Base-by-base conservation (phyloP, 2,888 invertebrate species). In the Poecilus cupreus region DNA sequence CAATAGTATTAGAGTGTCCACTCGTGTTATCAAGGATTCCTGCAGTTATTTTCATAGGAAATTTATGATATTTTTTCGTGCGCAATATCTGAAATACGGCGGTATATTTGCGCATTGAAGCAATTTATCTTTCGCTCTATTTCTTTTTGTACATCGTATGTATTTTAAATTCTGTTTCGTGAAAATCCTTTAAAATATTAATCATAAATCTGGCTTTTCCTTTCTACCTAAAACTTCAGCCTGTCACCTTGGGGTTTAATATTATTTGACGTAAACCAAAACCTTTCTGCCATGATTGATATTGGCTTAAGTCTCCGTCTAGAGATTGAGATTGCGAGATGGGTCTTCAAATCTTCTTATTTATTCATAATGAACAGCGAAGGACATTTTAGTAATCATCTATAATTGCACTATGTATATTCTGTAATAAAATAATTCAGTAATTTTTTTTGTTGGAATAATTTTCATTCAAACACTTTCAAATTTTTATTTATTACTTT, bases 181-280 rank as follows among this genome's bases (percentile, higher is more conserved):
- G 54, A 54, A 54, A 54, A 54, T 54, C 54, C 54, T 54, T 54
- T 54, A 54, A 54, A 60, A 60, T 60, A 60, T 60, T 60, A 60
- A 60, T 60, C 60, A 60, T 60, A 60, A 60, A 26, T 60, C 60
- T 60, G 26, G 60, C 60, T 26, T 22, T 60, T 26, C 24, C 22
- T 26, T 60, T 22, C 24, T 60, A n/a, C 11, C 10, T 60, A 60
- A 60, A 60, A 60, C 24, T 60, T 60, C 60, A 11, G 2, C 22
- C 60, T 60, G 60, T 26, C 60, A 60, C 24, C 26, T 60, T 60
- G 26, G 60, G 26, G 24, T 26, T 60, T 60, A 60, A 60, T 60
- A 60, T 60, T 60, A 60, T 60, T 60, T 60, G 60, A 60, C 60
- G 60, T 60, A 22, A 13, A 13, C 26, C 24, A 60, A 26, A 60